Conservation (phyloP, 2,888 invertebrate genomes). For the Monopis laevigella region DNA sequence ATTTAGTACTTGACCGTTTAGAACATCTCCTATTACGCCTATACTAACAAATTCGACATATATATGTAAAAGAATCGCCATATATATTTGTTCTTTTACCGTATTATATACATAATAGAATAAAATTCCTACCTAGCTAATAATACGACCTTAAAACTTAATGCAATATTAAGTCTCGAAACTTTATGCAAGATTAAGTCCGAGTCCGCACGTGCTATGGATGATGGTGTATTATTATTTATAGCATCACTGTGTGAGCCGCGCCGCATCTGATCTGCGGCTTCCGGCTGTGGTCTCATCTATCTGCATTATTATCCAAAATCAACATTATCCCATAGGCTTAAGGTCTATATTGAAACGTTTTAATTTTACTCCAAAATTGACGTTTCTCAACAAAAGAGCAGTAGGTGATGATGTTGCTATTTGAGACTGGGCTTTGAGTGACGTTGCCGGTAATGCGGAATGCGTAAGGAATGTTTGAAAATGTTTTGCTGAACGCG, state of each 20-base stretch:
- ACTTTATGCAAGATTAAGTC: background rate
- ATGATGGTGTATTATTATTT: background rate
- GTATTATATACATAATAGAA: too few relatives aligned
- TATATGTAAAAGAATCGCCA: too few relatives aligned
- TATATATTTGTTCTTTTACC: too few relatives aligned
- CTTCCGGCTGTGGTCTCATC: slow-evolving; percentile 16
- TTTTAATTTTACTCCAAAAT: slow-evolving; percentile 6
- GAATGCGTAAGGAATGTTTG: too few relatives aligned
- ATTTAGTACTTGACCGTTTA: too few relatives aligned
- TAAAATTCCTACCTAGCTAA: too few relatives aligned
- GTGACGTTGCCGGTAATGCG: background rate
- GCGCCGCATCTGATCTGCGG: slow-evolving; percentile 15
- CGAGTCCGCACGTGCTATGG: slow-evolving; percentile 1
- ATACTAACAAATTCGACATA: too few relatives aligned
- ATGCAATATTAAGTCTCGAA: background rate
- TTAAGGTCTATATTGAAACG: slow-evolving; percentile 1
- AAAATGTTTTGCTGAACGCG: too few relatives aligned
- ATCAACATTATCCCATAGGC: slow-evolving; percentile 13
- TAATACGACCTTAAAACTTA: too few relatives aligned
- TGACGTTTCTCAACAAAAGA: background rate
- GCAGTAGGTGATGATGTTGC: slow-evolving; percentile 1
- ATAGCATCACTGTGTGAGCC: background rate
- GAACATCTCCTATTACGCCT: too few relatives aligned
- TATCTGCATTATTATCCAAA: slow-evolving; percentile 3
- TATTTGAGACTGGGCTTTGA: background rate